Evolutionary conservation across 1,140 invertebrate species (phyloP).

Genomic region (Bombus affinis): DNA sequence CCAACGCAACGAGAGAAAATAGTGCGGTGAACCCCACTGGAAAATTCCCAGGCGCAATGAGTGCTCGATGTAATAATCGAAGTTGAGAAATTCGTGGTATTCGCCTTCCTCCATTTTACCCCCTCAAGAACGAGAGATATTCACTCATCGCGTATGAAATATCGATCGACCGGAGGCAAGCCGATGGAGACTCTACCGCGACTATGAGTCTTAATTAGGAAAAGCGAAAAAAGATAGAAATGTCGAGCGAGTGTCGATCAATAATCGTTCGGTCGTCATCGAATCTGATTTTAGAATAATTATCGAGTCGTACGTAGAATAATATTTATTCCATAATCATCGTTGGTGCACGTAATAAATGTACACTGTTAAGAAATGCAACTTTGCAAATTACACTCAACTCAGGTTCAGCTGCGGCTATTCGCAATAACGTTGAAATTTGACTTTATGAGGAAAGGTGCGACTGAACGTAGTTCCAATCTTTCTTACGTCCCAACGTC

Average conservation of each 20-base stretch:
- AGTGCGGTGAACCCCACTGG: constrained; percentile 41
- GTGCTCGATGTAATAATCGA: constrained; percentile 53
- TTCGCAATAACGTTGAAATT: constrained; percentile 50
- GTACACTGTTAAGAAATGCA: neutral
- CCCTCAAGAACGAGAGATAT: constrained; percentile 15
- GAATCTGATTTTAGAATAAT: no score
- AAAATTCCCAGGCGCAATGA: constrained; percentile 45
- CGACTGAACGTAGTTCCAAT: constrained; percentile 35
- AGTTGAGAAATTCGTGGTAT: constrained; percentile 46
- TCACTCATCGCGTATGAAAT: constrained; percentile 14
- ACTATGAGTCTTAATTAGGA: constrained; percentile 1
- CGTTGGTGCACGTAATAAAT: no score
- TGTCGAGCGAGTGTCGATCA: no score
- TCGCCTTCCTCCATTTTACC: neutral
- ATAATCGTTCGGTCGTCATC: neutral
- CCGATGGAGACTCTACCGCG: neutral
- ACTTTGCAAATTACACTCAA: neutral
- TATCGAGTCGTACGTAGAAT: no score
- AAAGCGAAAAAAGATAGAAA: no score
- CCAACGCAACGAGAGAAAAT: constrained; percentile 41
- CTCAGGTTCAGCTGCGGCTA: neutral
- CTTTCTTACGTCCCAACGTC: neutral
- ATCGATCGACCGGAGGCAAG: constrained; percentile 1
- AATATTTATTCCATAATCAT: no score
- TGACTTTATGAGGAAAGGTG: constrained; percentile 2